Base-by-base conservation (phyloP, 2,888 invertebrate species). In the Cerceris ruficornis region DNA sequence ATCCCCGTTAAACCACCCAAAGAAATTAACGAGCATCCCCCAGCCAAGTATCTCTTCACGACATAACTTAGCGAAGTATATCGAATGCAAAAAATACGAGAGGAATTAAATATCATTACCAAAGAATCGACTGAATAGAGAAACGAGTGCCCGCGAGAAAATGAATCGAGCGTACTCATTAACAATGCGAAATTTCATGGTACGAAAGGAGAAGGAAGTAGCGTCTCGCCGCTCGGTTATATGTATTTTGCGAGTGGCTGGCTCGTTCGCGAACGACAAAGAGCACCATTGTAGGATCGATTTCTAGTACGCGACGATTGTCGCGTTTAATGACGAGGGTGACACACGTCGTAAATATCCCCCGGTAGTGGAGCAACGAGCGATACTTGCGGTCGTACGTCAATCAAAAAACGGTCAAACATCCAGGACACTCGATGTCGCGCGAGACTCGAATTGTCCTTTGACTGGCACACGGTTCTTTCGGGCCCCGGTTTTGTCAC, bases 351-450 rank as follows among this genome's bases (percentile, higher is more conserved):
- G 74, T 74, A 81, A 83, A 81, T 77, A 74, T 77, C 75, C 66
- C 46, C n/a, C 43, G 14, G 50, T 52, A 62, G 65, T 66, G 54
- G 57, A 69, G 68, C 50, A 62, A 71, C 72, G 68, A 72, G 61
- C 62, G 81, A 85, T 81, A 83, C 83, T 82, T 78, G 85, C 65
- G 82, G 85, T 77, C 55, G 75, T 28, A 80, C 69, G 83, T 84
- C 85, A 80, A 86, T 88, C 81, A 84, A 81, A 85, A 86, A 83
- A 84, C 85, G 83, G 83, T 75, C 86, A 89, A 88, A 87, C 84
- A 86, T 86, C 82, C 84, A 85, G 86, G 82, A 88, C 88, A 89
- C 90, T 90, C 88, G 87, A 90, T 86, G 90, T 90, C 90, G 84
- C 79, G 72, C 72, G 82, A 77, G 58, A 61, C 80, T 80, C 76